Evolutionary conservation across 2,797 vertebrate species (phyloP), one percentile per base, ranked within the genome.

Genomic region (Carapus acus): DNA sequence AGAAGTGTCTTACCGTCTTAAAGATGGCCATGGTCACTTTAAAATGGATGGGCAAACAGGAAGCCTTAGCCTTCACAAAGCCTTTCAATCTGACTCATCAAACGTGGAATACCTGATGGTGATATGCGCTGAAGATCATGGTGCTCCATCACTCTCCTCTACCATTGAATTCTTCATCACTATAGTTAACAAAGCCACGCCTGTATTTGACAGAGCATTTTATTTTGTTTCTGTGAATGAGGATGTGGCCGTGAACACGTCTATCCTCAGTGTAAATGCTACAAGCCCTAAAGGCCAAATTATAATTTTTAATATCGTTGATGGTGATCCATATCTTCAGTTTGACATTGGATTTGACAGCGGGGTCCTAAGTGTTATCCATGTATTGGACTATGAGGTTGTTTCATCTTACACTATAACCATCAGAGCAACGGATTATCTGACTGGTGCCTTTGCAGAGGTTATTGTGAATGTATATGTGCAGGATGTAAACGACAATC

Each of bases 131-230:
- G 92, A 83, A 81, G 96, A 99, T 55, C 87, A 91, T 4, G 96
- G 96, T 16, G 84, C 86, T 68, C 93, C 92, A 5, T 84, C 92
- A 0, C 74, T 97, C 15, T 95, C 91, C 20, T 88, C 93, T 0
- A 90, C 55, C 0, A 82, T 92, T 56, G 92, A 94, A 52, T 92
- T 99, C 65, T 90, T 94, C 6, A 93, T 99, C 62, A 96, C 93
- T n/a, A 92, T 98, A 9, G 96, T 97, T 59, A 99, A 99, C 85
- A 94, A 94, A 84, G 95, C 95, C 0, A 98, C 97, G 95, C 96
- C 96, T 16, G 91, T 98, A 31, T 99, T 98, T 77, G 92, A 95
- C 79, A 94, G 92, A 60, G 88, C 94, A 1, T 99, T 99, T 83
- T 98, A 98, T 62, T 86, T 89, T 2, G 88, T 92, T 34, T 89